Evolutionary conservation across 1,140 invertebrate species (phyloP).

Genomic region (Triops cancriformis): DNA sequence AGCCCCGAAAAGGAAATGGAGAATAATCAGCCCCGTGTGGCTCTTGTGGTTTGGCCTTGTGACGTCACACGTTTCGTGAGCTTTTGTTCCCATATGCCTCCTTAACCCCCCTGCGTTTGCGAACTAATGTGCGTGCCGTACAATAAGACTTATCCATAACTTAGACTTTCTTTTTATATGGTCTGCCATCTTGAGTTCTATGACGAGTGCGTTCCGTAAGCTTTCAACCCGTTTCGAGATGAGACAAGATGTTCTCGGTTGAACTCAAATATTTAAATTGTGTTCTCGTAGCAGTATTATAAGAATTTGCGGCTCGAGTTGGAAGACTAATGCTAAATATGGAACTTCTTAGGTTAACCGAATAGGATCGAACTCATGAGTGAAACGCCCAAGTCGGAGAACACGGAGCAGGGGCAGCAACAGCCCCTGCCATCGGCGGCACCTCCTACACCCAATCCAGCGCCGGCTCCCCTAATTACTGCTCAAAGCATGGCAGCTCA

Average conservation of each 20-base stretch:
- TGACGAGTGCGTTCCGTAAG: too few relatives aligned
- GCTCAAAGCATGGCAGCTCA: slow-evolving; percentile 1
- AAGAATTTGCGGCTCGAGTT: too few relatives aligned
- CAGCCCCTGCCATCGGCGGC: slow-evolving; percentile 10
- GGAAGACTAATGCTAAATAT: too few relatives aligned
- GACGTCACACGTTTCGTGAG: neutral
- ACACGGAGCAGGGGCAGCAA: slow-evolving; percentile 11
- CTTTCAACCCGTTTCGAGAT: too few relatives aligned
- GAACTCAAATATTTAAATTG: too few relatives aligned
- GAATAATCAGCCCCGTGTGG: slow-evolving; percentile 3
- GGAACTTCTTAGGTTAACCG: neutral
- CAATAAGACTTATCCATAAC: neutral
- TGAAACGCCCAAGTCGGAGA: slow-evolving; percentile 16
- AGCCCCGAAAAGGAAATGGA: slow-evolving; percentile 8
- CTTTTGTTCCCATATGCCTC: neutral
- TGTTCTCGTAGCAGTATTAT: too few relatives aligned
- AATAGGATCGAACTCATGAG: slow-evolving; percentile 16
- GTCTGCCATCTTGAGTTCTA: too few relatives aligned
- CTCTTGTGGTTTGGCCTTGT: neutral
- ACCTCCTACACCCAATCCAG: neutral
- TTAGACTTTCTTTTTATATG: neutral
- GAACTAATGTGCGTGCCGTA: neutral
- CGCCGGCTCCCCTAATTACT: neutral
- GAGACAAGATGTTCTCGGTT: too few relatives aligned
- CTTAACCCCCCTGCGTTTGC: neutral